Base-by-base conservation (phyloP, 1,140 invertebrate species). In the Ostrea denselamellosa region DNA sequence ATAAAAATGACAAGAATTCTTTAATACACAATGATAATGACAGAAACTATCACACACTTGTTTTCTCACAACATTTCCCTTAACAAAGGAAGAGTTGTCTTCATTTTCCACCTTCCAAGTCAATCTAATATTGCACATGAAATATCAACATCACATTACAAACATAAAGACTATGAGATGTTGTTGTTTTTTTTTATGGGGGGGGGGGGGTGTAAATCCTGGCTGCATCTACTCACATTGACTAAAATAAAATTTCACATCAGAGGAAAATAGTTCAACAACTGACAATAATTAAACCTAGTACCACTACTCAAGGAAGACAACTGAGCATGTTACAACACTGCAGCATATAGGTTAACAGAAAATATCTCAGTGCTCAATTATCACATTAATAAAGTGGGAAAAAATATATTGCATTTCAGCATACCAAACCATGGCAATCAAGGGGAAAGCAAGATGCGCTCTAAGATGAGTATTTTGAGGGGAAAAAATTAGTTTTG, bases 101-200 rank as follows among this genome's bases (percentile, higher is more conserved):
- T 17, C n/a, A 62, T 19, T 17, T 62, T n/a, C 56, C 56, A 19
- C 8, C 56, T 3, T 62, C 56, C n/a, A n/a, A n/a, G 17, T 5
- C 17, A 62, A 17, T 8, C 56, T 62, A 77, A 77, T 77, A 77
- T 77, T 77, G 68, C 68, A 77, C 68, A 34, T 77, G 68, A 28
- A 77, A 77, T 14, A 10, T 77, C 10, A 25, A 77, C 25, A 12
- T 77, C 28, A 77, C 25, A 77, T 28, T 77, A 77, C 28, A 9
- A 34, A 77, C 68, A 77, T 2, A 34, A 34, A 77, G 12, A 62
- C 56, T 19, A 62, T 62, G n/a, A 62, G 19, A 19, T 19, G 5
- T 62, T 17, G 17, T 7, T 62, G 8, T n/a, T n/a, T n/a, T n/a
- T n/a, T n/a, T n/a, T n/a, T n/a, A n/a, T n/a, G n/a, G n/a, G n/a